These are phyloP conservation scores for Fistularia commersonii DNA, from an alignment of 2,797 vertebrate species.

Conservation along the genomic window DNA sequence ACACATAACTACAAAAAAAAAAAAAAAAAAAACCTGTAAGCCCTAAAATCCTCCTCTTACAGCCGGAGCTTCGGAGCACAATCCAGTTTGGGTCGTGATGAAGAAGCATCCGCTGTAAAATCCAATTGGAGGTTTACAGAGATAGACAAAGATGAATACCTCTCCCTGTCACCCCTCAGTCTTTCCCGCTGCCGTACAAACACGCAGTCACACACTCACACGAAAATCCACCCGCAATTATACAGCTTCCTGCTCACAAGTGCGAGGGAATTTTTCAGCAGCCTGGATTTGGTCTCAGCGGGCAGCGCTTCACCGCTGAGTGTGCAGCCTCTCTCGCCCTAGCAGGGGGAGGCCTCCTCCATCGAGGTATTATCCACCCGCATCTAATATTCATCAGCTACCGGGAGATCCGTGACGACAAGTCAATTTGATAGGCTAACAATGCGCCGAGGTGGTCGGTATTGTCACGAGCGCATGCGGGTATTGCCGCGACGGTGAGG, in stretches of 20 bases:
- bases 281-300: constrained; percentile 46
- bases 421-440: constrained; percentile 56
- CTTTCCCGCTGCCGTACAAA: constrained; percentile 8
- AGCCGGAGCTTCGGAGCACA: constrained; percentile 38
- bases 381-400: constrained; percentile 70
- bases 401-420: constrained; percentile 59
- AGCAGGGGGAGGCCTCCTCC: constrained; percentile 55
- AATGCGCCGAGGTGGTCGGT: constrained; percentile 44
- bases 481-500: constrained; percentile 19
- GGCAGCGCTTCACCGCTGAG: constrained; percentile 56
- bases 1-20: constrained; percentile 16
- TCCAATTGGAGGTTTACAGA: constrained; percentile 51
- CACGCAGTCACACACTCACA: constrained; percentile 22
- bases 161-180: constrained; percentile 15
- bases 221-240: constrained; percentile 50
- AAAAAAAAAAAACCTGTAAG: constrained; percentile 34
- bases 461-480: constrained; percentile 25
- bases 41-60: constrained; percentile 46
- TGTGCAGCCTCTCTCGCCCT: constrained; percentile 37
- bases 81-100: constrained; percentile 48
- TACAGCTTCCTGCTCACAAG: constrained; percentile 26
- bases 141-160: constrained; percentile 40
- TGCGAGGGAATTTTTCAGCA: constrained; percentile 38
- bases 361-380: constrained; percentile 52
- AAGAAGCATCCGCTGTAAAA: constrained; percentile 56